These are phyloP conservation scores for Papilio dardanus DNA, from an alignment of 1,140 invertebrate genomes.

Conservation along the genomic window DNA sequence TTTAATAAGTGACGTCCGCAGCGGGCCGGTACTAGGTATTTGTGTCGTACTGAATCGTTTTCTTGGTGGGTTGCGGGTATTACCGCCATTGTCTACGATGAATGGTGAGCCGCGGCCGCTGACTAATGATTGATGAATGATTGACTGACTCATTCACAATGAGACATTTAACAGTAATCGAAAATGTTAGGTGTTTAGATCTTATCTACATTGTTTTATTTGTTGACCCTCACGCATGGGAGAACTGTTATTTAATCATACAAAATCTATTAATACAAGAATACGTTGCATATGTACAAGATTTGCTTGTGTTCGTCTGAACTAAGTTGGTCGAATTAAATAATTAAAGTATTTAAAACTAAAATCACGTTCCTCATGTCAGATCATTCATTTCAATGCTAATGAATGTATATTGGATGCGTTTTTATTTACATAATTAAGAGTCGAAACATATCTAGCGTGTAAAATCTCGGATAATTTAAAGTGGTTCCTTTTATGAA, in stretches of 20 bases:
- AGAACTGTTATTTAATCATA: neutral
- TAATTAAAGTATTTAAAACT: neutral
- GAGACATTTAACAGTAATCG: constrained; percentile 58
- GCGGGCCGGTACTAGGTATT: constrained; percentile 6
- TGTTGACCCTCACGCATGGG: neutral
- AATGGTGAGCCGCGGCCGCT: constrained; percentile 57
- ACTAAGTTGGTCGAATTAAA: neutral
- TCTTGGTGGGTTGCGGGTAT: constrained; percentile 57
- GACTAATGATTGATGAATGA: constrained; percentile 71
- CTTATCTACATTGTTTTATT: constrained; percentile 23
- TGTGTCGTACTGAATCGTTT: constrained; percentile 39
- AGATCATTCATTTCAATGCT: neutral
- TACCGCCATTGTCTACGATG: constrained; percentile 66
- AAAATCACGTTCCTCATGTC: neutral
- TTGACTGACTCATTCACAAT: constrained; percentile 64
- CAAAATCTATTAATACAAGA: neutral
- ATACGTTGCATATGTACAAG: neutral
- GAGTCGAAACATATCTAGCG: neutral
- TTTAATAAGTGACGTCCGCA: constrained; percentile 33
- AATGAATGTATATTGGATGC: neutral
- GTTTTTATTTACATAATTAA: constrained; percentile 3
- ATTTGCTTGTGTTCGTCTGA: neutral
- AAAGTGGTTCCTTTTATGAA: neutral
- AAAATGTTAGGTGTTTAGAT: constrained; percentile 30
- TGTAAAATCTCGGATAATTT: neutral